phyloP scores from a whole-genome alignment of 2,113 vertebrate species.

The Apodemus sylvaticus region DNA sequence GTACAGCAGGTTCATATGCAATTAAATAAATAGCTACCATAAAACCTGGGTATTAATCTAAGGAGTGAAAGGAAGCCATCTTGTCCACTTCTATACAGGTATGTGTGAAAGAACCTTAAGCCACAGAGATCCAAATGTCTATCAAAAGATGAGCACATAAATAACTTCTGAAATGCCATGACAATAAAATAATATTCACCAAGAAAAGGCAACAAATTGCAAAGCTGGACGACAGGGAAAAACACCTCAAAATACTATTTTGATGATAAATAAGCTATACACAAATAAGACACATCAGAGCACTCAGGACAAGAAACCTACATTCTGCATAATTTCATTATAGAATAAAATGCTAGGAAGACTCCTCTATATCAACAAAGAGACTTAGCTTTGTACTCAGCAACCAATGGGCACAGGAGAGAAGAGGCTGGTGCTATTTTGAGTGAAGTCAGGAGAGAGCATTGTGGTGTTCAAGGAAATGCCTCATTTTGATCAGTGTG shows the following conservation, averaged over 20 bases:
- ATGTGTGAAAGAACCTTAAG: not conserved
- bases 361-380: not conserved
- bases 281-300: not conserved
- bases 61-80: not conserved
- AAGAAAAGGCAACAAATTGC: not conserved
- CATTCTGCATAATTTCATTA: not conserved
- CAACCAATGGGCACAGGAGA: not conserved
- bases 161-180: not conserved
- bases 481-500: not conserved
- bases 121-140: not conserved
- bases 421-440: rapidly evolving
- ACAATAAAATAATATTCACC: not conserved
- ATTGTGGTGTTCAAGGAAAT: not conserved
- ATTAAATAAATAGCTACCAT: not conserved
- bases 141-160: not conserved
- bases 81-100: not conserved
- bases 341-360: not conserved
- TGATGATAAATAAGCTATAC: not conserved
- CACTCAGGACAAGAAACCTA: not conserved
- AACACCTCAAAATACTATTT: not conserved
- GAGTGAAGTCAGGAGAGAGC: not conserved
- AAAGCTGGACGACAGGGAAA: not conserved
- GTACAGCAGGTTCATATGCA: not conserved
- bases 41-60: not conserved
- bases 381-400: no score